Evolutionary conservation across 2,113 vertebrate species (phyloP).

Genomic region (Barbus barbus): DNA sequence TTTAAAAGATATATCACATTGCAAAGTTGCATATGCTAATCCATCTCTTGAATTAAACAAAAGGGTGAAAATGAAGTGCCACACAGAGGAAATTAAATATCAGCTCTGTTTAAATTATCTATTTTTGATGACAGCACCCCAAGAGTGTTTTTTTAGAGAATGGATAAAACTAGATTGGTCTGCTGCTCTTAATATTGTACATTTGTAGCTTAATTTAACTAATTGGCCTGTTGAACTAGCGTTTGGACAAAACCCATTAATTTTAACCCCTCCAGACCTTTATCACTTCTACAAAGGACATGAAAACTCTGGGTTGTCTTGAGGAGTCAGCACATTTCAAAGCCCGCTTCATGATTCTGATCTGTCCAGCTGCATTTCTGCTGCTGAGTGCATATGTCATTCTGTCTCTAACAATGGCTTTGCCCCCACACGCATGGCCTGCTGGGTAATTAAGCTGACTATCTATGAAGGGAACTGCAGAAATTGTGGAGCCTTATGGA

Average conservation of each 20-base stretch:
- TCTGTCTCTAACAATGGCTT: constrained; percentile 29
- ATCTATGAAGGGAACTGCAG: constrained; percentile 54
- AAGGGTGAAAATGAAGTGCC: neutral
- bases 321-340: constrained; percentile 27
- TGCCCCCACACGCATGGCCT: constrained; percentile 43
- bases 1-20: neutral
- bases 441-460: constrained; percentile 64
- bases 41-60: constrained; percentile 20
- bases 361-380: constrained; percentile 23
- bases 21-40: constrained; percentile 24
- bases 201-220: constrained; percentile 12
- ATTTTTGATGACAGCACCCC: neutral
- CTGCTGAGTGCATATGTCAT: constrained; percentile 17
- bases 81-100: constrained; percentile 19
- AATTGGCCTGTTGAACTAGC: neutral
- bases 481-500: constrained; percentile 50
- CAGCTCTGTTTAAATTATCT: neutral
- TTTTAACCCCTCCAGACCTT: constrained; percentile 10
- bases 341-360: constrained; percentile 9
- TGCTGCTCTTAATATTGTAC: neutral
- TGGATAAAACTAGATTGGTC: neutral
- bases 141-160: neutral
- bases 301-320: constrained; percentile 22
- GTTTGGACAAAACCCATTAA: neutral
- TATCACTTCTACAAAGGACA: constrained; percentile 11